Conservation (phyloP, 2,113 vertebrate genomes). For the Ia io region DNA sequence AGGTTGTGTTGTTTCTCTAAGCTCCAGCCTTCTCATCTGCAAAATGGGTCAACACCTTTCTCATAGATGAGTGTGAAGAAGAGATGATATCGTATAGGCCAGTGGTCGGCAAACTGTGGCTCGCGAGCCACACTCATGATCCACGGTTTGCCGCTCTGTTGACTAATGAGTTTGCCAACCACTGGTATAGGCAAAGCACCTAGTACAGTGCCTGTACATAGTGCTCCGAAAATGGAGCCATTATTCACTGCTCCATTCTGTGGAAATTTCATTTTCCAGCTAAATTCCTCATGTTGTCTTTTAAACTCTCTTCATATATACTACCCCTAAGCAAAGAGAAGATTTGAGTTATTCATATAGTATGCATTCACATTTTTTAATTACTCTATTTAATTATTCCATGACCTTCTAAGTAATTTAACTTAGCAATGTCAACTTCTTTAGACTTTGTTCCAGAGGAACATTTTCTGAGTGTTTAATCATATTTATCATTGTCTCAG, state of each 20-base stretch:
- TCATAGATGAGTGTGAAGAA: neutral
- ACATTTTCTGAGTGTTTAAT: slow-evolving; percentile 26
- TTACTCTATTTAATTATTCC: slow-evolving; percentile 16
- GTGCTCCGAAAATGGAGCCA: neutral
- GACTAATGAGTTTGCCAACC: too few species aligned
- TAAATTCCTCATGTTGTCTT: neutral
- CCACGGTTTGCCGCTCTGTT: too few species aligned
- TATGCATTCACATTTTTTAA: neutral
- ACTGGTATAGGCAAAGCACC: neutral
- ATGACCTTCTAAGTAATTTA: slow-evolving; percentile 24
- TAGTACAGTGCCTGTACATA: neutral
- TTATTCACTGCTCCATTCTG: neutral
- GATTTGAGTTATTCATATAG: neutral
- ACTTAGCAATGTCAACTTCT: slow-evolving; percentile 20
- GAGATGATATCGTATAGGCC: neutral
- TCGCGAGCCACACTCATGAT: too few species aligned
- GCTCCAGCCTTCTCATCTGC: neutral
- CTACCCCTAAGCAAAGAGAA: neutral
- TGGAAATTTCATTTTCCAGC: slow-evolving; percentile 10
- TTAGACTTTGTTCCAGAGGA: slow-evolving; percentile 16
- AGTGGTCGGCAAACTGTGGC: too few species aligned
- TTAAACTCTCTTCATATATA: neutral
- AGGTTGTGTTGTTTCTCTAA: neutral
- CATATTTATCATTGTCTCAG: slow-evolving; percentile 18
- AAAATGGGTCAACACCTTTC: neutral